These are phyloP conservation scores for Pammene aurita DNA, from an alignment of 2,888 invertebrate genomes.

Conservation along the genomic window DNA sequence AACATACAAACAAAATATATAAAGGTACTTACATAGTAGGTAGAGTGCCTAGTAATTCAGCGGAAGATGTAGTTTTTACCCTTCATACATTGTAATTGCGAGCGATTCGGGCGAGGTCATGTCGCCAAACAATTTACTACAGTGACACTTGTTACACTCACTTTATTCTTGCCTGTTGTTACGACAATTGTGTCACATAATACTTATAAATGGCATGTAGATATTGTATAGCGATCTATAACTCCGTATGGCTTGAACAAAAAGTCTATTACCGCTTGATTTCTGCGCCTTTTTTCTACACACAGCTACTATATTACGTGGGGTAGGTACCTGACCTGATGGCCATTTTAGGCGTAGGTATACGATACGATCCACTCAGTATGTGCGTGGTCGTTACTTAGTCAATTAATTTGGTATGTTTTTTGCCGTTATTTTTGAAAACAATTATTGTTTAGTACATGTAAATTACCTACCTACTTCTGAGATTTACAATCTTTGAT, in stretches of 20 bases:
- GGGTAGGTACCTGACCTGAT: conserved; percentile 2
- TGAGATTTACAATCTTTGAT: background rate
- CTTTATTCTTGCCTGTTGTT: conserved; percentile 27
- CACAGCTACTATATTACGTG: conserved; percentile 1
- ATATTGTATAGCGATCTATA: background rate
- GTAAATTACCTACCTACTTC: background rate
- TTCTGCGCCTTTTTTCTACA: conserved; percentile 4
- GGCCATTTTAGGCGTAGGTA: conserved; percentile 19
- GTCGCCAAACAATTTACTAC: conserved; percentile 42
- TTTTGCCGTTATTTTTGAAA: conserved; percentile 12
- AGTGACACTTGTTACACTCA: conserved; percentile 38
- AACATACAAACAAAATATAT: no score
- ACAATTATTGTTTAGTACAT: conserved; percentile 5
- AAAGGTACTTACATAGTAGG: no score
- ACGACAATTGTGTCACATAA: conserved; percentile 26
- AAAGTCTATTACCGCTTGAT: conserved; percentile 2
- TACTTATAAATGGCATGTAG: background rate
- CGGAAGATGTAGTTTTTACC: background rate
- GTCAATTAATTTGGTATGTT: conserved; percentile 20
- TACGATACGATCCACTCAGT: background rate
- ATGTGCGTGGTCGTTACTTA: background rate
- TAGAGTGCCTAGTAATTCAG: no score
- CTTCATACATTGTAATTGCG: conserved; percentile 2
- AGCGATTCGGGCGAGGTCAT: conserved; percentile 21
- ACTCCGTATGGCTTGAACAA: background rate